phyloP scores from a whole-genome alignment of 2,888 invertebrate species.

The Petrolisthes manimaculis region DNA sequence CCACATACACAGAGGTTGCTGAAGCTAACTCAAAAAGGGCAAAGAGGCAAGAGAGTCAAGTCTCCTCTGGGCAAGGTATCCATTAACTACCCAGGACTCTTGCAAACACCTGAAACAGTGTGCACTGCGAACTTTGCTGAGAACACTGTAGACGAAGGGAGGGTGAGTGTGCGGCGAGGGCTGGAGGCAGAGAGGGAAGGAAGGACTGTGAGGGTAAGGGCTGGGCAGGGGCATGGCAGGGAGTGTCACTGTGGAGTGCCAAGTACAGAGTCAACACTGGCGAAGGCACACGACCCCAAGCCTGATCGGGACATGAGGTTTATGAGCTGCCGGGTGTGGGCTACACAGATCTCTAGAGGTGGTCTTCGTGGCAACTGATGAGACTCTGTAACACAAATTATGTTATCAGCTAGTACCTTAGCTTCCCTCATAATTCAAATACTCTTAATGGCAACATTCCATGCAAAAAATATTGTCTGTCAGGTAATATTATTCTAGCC shows the following conservation, averaged over 20 bases:
- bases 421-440: too few relatives aligned
- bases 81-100: not conserved
- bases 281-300: constrained; percentile 94
- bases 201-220: not conserved
- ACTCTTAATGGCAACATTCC: too few relatives aligned
- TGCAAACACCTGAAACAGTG: constrained; percentile 11
- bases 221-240: constrained; percentile 6
- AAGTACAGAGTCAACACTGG: constrained; percentile 80
- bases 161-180: constrained; percentile 27
- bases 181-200: constrained; percentile 18
- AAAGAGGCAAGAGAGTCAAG: not conserved
- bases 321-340: constrained; percentile 90
- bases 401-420: not conserved
- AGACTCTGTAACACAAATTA: constrained; percentile 77
- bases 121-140: constrained; percentile 27
- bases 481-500: too few relatives aligned
- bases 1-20: constrained; percentile 6
- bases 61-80: not conserved
- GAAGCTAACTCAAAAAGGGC: not conserved
- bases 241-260: constrained; percentile 40
- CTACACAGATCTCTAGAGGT: constrained; percentile 91
- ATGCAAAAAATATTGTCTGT: too few relatives aligned
- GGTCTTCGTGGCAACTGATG: constrained; percentile 91
- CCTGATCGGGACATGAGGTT: constrained; percentile 90
- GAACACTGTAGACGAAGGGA: constrained; percentile 5